Base-by-base conservation (phyloP, 23 tunicate species). In the Styela clava region DNA sequence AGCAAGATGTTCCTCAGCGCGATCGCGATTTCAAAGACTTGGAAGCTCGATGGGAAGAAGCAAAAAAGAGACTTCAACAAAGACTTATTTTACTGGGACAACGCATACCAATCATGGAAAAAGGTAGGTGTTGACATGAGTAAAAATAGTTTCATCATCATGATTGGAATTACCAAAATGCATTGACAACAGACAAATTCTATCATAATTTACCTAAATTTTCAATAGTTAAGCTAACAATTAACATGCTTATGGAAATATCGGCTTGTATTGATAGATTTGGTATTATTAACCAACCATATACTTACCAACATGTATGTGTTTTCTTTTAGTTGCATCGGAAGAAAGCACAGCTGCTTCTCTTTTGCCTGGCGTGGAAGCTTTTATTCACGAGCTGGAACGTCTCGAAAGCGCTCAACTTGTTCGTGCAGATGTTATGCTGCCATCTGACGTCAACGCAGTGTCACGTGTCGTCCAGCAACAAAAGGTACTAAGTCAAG, bases 341-440 rank as follows among this genome's bases (percentile, higher is more conserved):
- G 81, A 76, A 76, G 81, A 76, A 52, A n/a, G 37, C 9, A 36
- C 65, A 7, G 81, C 82, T 24, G 73, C 79, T n/a, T 20, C 88
- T 9, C 61, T 89, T 44, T 78, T 89, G 69, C 35, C 79, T 12
- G 86, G 81, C 22, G 78, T 89, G n/a, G 88, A 85, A 56, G 19
- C 3, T 20, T 22, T 89, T 44, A 31, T 78, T 26, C 80, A 78
- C 61, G 89, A 89, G 35, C 19, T 89, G 35, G 78, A 71, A 35
- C 73, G 87, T 30, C 23, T 89, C 19, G 77, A 73, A 62, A 85
- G 84, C 36, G 79, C 89, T 0, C 95, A 89, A 36, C 34, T 68
- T 62, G 95, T 89, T 16, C 83, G 95, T 63, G 73, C 85, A 32
- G 95, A 76, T 34, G 88, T 89, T 24, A 62, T 81, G 79, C 85